These are phyloP conservation scores for Platycercus adscitus DNA, from an alignment of 2,113 vertebrate genomes.

Conservation along the genomic window DNA sequence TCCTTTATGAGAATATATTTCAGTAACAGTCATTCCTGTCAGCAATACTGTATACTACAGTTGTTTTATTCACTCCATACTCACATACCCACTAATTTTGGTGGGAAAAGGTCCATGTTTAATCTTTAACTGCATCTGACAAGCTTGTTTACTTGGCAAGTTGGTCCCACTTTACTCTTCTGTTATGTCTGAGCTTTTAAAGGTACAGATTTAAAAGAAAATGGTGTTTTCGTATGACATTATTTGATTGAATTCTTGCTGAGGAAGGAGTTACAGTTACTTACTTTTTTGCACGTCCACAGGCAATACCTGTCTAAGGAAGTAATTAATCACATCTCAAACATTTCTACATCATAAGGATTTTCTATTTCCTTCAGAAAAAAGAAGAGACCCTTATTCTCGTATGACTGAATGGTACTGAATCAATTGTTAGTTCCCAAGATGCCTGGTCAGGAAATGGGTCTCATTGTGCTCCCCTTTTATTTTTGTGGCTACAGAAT, in stretches of 20 bases:
- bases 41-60: not conserved
- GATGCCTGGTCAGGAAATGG: not conserved
- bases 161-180: not conserved
- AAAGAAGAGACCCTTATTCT: not conserved
- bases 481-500: not conserved
- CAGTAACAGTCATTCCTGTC: not conserved
- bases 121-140: not conserved
- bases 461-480: not conserved
- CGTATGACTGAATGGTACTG: not conserved
- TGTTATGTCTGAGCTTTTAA: not conserved
- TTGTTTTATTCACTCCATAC: not conserved
- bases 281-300: not conserved
- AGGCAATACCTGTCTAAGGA: conserved; percentile 32
- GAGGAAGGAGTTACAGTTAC: not conserved
- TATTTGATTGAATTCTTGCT: not conserved
- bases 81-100: not conserved
- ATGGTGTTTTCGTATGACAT: not conserved
- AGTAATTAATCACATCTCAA: conserved; percentile 44
- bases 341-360: not conserved
- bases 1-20: not conserved
- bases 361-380: not conserved
- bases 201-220: not conserved
- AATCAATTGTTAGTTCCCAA: not conserved
- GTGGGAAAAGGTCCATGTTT: not conserved
- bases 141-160: not conserved